These are phyloP conservation scores for Drosophila conformis DNA, from an alignment of 2,888 invertebrate genomes.

Conservation along the genomic window DNA sequence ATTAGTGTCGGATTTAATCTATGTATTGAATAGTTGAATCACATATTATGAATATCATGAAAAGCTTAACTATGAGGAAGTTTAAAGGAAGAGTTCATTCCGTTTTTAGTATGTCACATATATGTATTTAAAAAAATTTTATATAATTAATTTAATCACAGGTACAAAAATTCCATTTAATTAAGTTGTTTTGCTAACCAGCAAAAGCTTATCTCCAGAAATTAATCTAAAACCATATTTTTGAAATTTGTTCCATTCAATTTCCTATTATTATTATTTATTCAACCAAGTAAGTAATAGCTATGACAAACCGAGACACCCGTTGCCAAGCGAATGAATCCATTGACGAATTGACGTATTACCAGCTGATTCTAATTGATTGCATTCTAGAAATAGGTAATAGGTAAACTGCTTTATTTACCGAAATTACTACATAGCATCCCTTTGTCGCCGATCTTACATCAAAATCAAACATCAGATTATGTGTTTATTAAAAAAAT, in stretches of 20 bases:
- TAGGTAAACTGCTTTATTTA: not conserved
- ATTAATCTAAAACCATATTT: not conserved
- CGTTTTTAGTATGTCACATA: not conserved
- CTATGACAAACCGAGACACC: not conserved
- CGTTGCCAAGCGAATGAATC: constrained; percentile 1
- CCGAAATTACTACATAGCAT: not conserved
- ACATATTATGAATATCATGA: not conserved
- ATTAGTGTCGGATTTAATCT: constrained; percentile 21
- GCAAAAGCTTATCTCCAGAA: not conserved
- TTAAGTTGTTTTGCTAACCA: not conserved
- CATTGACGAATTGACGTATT: not conserved
- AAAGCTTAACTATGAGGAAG: not conserved
- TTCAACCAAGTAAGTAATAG: too few relatives aligned
- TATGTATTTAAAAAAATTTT: not conserved
- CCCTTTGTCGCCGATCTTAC: not conserved
- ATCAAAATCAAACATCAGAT: not conserved
- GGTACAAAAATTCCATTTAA: not conserved
- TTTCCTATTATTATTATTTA: not conserved
- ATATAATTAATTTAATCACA: not conserved
- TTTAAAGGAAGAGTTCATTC: not conserved
- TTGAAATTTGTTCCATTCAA: not conserved
- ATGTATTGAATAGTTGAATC: not conserved
- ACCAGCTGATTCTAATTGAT: constrained; percentile 1
- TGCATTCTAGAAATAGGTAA: not conserved
- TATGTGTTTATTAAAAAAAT: not conserved